These are phyloP conservation scores for Rousettus leschenaultii DNA, from an alignment of 2,113 vertebrate species.

Conservation along the genomic window DNA sequence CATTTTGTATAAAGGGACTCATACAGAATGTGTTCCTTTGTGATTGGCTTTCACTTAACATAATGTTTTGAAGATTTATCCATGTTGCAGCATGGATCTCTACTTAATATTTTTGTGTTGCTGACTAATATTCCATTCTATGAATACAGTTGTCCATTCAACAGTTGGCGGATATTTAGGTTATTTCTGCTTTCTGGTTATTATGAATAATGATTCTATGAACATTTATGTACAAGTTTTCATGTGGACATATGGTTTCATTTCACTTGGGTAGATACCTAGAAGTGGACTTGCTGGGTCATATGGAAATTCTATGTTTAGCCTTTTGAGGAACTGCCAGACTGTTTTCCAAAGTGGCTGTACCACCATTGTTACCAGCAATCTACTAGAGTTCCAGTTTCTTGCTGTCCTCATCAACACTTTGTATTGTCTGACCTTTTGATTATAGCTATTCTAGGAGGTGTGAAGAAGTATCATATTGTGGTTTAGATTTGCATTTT, in stretches of 20 bases:
- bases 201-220: neutral
- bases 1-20: neutral
- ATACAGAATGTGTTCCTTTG: neutral
- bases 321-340: neutral
- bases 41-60: neutral
- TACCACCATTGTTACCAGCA: neutral
- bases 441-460: neutral
- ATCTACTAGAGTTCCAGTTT: neutral
- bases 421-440: neutral
- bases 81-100: neutral
- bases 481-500: constrained; percentile 1
- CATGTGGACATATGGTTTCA: neutral
- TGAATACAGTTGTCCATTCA: neutral
- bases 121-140: neutral
- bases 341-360: neutral
- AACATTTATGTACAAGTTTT: neutral
- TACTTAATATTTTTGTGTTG: neutral
- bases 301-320: neutral
- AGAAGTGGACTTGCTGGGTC: neutral
- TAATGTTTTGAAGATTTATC: neutral
- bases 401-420: neutral
- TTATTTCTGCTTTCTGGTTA: neutral
- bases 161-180: neutral
- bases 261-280: neutral
- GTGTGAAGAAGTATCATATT: neutral